Base-by-base conservation (phyloP, 53 echinoderm and acorn worm species). In the Patiria pectinifera region DNA sequence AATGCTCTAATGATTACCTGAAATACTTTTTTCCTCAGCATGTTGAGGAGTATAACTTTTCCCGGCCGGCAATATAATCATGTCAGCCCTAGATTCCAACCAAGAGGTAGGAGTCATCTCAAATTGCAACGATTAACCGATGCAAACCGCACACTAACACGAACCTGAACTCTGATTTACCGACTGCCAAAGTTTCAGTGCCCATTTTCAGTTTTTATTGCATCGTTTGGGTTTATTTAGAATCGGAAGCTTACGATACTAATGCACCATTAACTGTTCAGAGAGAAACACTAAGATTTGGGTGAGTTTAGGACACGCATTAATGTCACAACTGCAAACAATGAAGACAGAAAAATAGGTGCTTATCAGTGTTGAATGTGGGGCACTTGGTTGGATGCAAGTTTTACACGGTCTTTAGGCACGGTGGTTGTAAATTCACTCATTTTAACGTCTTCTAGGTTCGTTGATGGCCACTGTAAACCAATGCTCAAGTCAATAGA, bases 401-500 rank as follows among this genome's bases (percentile, higher is more conserved):
- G 43, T 46, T 7, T 83, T 48, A 82, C 21, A 11, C 58, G 82
- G 49, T 82, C 58, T 82, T 35, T 84, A 10, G 84, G 9, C 69
- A 53, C 43, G 5, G 48, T 84, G 66, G 84, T 44, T 84, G 84
- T 84, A 84, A 84, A 84, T 84, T 18, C 69, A 62, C 44, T 44
- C 23, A 23, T 82, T 86, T 71, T n/a, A n/a, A 71, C 70, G 45
- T 70, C 63, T 44, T 69, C 69, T 86, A 45, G 74, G n/a, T 86
- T 35, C 35, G 35, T 86, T 75, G 48, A 86, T 75, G 48, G 72
- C 3, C 77, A 62, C 59, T 79, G 66, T 89, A 80, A 62, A 80
- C 89, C 62, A 79, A 78, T 79, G 89, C 60, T 69, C 66, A 78
- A 89, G 89, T 89, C 89, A 66, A 80, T 80, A 62, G 46, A 80